A percentile compares a stretch with the other conserved stretches of the same genome.
phyloP scores from a whole-genome alignment of 2,888 invertebrate species.

The Alcis repandata region DNA sequence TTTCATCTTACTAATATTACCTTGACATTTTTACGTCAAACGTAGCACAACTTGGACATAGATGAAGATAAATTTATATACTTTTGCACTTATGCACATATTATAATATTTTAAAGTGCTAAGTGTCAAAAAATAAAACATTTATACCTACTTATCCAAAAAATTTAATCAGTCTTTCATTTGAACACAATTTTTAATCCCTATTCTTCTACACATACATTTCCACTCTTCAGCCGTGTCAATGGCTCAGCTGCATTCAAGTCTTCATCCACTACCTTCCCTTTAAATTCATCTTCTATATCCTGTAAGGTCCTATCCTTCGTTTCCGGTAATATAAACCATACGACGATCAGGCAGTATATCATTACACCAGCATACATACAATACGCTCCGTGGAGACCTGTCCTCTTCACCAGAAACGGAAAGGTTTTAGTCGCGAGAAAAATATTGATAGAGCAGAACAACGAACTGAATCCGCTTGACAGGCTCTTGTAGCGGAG shows the following conservation, averaged over 20 bases:
- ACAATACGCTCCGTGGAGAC: slow-evolving; percentile 55
- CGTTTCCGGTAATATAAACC: slow-evolving; percentile 67
- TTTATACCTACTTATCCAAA: too few species aligned
- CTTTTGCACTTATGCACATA: neutral
- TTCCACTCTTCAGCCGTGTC: neutral
- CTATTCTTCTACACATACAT: slow-evolving; percentile 1
- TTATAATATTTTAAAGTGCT: neutral
- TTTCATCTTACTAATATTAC: too few species aligned
- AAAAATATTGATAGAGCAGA: slow-evolving; percentile 54
- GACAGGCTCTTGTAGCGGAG: slow-evolving; percentile 87
- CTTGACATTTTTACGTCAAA: too few species aligned
- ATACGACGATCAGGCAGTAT: slow-evolving; percentile 61
- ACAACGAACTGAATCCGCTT: slow-evolving; percentile 63
- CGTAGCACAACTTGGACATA: too few species aligned
- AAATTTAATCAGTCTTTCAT: too few species aligned
- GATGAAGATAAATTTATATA: too few species aligned
- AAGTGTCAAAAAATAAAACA: too few species aligned
- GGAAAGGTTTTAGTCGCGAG: slow-evolving; percentile 53
- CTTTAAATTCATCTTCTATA: slow-evolving; percentile 68
- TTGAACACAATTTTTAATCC: neutral
- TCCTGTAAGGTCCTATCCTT: slow-evolving; percentile 68
- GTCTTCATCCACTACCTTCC: slow-evolving; percentile 44
- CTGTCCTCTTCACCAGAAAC: slow-evolving; percentile 47
- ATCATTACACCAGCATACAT: slow-evolving; percentile 59
- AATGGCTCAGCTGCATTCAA: slow-evolving; percentile 36